Base-by-base conservation (phyloP, 1,140 invertebrate species). In the Aphis gossypii region DNA sequence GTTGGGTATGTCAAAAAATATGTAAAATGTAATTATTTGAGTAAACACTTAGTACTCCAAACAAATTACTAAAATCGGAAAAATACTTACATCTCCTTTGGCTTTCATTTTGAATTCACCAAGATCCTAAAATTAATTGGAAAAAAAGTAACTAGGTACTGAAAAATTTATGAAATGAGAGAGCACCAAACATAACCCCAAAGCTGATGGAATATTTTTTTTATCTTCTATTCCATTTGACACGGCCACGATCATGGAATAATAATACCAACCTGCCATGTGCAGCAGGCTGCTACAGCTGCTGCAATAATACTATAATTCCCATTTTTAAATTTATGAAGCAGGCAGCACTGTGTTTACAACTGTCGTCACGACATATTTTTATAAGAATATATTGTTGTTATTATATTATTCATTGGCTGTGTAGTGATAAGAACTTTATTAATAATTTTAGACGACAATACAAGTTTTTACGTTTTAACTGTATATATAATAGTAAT, bases 41-140 rank as follows among this genome's bases (percentile, higher is more conserved):
- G 8, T 9, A 41, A 86, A 84, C 25, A 9, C 4, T n/a, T 48
- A 38, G 84, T 93, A 23, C 35, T 51, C 2, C 0, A 87, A 76
- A 54, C 38, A 88, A 11, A 82, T 25, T 30, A 48, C 6, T 48
- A 30, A 86, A 35, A 46, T 5, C 30, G 14, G 8, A 0, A 84
- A 92, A 83, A 90, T 82, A 94, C 94, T 94, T 94, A 94, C 94
- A 94, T 94, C 91, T 93, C 94, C 94, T 18, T 94, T 94, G 4
- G 94, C 94, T 86, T 89, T 93, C 94, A 94, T 94, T 76, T 60
- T 94, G 44, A 86, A 44, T 44, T 46, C 23, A 14, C 18, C 0
- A 90, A 90, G 7, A 76, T 51, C 41, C 54, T 86, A 20, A 20
- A 84, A 9, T 68, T 20, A 68, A 25, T 30, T 2, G 44, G 30